phyloP scores from a whole-genome alignment of 2,888 invertebrate species.

The Drymonia ruficornis region DNA sequence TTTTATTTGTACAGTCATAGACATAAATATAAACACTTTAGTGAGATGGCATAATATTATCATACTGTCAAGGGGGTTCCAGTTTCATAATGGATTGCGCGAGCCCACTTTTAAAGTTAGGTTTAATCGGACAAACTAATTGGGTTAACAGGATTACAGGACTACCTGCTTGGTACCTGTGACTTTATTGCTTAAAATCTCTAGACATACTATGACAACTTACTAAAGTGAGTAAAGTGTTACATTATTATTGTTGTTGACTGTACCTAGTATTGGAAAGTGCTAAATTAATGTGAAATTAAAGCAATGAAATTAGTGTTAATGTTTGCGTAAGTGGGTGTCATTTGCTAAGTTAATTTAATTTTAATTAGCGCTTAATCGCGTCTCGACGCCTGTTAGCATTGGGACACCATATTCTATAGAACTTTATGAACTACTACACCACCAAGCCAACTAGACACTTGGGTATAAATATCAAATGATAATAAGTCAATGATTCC shows the following conservation, averaged over 20 bases:
- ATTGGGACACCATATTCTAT: slow-evolving; percentile 14
- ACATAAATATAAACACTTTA: background rate
- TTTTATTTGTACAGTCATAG: slow-evolving; percentile 7
- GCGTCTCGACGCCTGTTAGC: slow-evolving; percentile 19
- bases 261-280: slow-evolving; percentile 34
- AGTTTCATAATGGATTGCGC: too few species aligned
- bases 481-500: too few species aligned
- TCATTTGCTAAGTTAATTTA: slow-evolving; percentile 41
- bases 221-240: background rate
- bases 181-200: too few species aligned
- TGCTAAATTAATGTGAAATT: slow-evolving; percentile 55
- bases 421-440: too few species aligned
- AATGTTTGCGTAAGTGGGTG: slow-evolving; percentile 42
- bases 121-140: too few species aligned
- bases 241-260: background rate
- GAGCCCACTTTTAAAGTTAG: too few species aligned
- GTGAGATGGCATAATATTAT: background rate
- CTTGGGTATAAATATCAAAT: too few species aligned
- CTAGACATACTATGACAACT: background rate
- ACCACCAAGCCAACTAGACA: too few species aligned
- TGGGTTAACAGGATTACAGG: too few species aligned
- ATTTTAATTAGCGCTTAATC: slow-evolving; percentile 33
- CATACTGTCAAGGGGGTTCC: background rate
- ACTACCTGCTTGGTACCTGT: too few species aligned
- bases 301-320: slow-evolving; percentile 65